Conservation (phyloP, 2,797 vertebrate species). For the Eidolon dupreanum region DNA sequence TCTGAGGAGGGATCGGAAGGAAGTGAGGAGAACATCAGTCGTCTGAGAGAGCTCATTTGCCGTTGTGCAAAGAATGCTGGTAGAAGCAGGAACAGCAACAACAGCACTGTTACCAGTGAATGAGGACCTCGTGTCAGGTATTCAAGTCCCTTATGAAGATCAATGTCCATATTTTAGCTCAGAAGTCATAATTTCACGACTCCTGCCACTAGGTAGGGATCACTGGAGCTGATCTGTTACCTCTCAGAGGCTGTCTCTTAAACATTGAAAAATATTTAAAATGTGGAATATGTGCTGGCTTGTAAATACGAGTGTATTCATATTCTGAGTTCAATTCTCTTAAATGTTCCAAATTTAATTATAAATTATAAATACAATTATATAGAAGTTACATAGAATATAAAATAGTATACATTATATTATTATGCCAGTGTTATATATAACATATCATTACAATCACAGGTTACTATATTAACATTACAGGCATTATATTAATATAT, state of each 20-base stretch:
- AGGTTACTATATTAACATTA: background rate
- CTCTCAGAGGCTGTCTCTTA: background rate
- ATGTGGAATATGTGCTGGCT: background rate
- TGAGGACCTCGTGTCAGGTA: accelerated
- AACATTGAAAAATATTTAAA: background rate
- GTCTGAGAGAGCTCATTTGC: accelerated
- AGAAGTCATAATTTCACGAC: background rate
- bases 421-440: background rate
- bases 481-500: background rate
- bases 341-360: background rate
- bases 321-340: background rate
- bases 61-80: accelerated
- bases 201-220: background rate
- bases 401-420: background rate
- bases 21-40: background rate
- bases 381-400: background rate
- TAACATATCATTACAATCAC: background rate
- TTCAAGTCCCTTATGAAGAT: background rate
- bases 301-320: background rate
- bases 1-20: background rate
- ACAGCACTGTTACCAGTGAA: background rate
- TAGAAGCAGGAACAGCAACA: background rate
- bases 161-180: background rate
- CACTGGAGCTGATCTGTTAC: background rate
- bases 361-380: background rate